These are phyloP conservation scores for Erinaceus europaeus DNA, from an alignment of 2,113 vertebrate genomes.

Conservation along the genomic window DNA sequence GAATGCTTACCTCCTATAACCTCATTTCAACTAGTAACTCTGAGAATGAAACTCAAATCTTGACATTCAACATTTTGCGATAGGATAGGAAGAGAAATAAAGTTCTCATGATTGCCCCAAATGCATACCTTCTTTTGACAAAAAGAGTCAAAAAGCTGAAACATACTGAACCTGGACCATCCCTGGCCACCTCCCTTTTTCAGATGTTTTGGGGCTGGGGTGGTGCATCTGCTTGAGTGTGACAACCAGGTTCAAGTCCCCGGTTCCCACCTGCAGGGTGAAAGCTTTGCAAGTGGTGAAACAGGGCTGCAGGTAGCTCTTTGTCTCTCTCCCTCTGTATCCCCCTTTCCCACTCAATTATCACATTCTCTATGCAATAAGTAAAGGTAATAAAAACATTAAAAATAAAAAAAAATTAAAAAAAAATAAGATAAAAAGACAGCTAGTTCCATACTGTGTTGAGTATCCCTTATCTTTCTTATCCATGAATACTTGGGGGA, in stretches of 20 bases:
- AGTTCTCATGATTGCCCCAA: neutral
- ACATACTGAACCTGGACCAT: neutral
- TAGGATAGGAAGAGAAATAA: neutral
- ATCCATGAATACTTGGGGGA: neutral
- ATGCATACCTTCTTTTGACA: neutral
- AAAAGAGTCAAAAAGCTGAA: neutral
- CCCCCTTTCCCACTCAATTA: too few species aligned
- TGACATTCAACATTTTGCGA: neutral
- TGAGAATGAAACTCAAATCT: slow-evolving; percentile 57
- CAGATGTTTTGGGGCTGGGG: too few species aligned
- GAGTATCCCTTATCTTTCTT: neutral
- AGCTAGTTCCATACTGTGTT: neutral
- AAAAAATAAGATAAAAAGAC: neutral
- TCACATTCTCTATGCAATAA: too few species aligned
- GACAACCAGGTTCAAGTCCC: too few species aligned
- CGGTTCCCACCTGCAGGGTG: too few species aligned
- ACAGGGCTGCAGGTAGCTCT: too few species aligned
- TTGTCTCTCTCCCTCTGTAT: too few species aligned
- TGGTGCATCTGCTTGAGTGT: too few species aligned
- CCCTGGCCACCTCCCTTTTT: neutral
- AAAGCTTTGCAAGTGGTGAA: too few species aligned
- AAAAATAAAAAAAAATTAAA: too few species aligned
- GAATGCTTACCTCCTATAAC: slow-evolving; percentile 54
- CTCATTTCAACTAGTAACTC: slow-evolving; percentile 55
- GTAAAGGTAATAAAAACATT: too few species aligned